A percentile compares a stretch with the other conserved stretches of the same genome.
Conservation (phyloP, 2,113 vertebrate species). For the Larimichthys crocea region DNA sequence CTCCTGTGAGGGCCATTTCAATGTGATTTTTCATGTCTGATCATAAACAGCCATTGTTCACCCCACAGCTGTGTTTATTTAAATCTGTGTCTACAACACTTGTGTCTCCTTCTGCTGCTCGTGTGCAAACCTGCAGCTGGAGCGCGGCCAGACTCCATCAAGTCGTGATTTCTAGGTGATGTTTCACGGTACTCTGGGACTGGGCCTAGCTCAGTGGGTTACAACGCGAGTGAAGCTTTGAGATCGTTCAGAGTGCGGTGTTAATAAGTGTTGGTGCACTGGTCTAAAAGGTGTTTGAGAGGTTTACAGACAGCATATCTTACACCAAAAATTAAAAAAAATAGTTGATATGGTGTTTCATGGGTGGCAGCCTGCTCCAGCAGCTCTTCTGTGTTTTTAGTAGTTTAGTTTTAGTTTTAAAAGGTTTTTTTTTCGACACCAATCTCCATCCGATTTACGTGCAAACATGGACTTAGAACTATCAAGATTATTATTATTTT, state of each 20-base stretch:
- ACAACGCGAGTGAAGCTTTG: neutral
- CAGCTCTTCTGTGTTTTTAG: too few relatives aligned
- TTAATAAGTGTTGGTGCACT: neutral
- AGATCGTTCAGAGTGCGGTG: constrained; percentile 7
- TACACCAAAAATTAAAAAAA: neutral
- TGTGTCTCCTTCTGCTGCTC: constrained; percentile 22
- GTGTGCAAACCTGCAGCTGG: constrained; percentile 47
- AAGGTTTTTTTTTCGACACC: too few relatives aligned
- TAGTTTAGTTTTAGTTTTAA: too few relatives aligned
- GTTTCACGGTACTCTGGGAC: constrained; percentile 18
- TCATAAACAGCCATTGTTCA: constrained; percentile 69
- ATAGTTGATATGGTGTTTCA: too few relatives aligned
- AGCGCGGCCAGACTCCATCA: neutral
- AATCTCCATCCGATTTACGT: too few relatives aligned
- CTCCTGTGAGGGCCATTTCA: constrained; percentile 47
- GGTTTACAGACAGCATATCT: neutral
- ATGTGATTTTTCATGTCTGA: constrained; percentile 49
- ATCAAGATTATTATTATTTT: too few relatives aligned
- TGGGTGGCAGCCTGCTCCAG: too few relatives aligned
- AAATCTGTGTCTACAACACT: constrained; percentile 40
- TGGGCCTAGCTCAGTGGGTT: constrained; percentile 10
- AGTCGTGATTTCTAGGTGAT: constrained; percentile 23
- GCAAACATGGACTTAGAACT: too few relatives aligned
- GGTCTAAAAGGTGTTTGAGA: neutral
- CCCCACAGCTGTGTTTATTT: constrained; percentile 65